These are phyloP conservation scores for Porites rus DNA, from an alignment of 92 coral and sea anemone genomes.

Conservation along the genomic window DNA sequence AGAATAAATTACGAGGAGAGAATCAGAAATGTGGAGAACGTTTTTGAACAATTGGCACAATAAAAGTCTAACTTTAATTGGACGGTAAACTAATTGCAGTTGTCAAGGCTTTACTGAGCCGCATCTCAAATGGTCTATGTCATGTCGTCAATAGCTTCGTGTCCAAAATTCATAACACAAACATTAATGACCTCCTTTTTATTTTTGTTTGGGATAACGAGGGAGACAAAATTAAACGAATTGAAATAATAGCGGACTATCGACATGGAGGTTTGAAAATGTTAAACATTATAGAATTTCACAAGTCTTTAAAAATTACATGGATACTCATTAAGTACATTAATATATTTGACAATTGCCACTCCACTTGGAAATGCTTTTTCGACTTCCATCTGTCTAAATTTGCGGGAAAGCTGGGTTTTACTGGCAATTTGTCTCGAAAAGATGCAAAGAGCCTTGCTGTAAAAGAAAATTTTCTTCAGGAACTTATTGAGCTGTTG, in stretches of 20 bases:
- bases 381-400: neutral
- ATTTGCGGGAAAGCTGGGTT: slow-evolving; percentile 11
- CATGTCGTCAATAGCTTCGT: neutral
- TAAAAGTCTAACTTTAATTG: slow-evolving; percentile 1
- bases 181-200: neutral
- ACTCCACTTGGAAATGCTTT: slow-evolving; percentile 12
- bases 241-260: neutral
- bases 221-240: neutral
- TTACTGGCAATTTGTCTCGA: slow-evolving; percentile 2
- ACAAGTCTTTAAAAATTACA: neutral
- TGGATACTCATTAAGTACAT: neutral
- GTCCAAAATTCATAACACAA: neutral
- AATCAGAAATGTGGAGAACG: neutral
- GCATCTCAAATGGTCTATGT: slow-evolving; percentile 12
- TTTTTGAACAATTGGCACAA: slow-evolving; percentile 15
- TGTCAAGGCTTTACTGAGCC: slow-evolving; percentile 6
- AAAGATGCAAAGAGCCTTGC: slow-evolving; percentile 9
- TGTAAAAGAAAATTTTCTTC: slow-evolving; percentile 3
- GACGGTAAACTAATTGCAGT: slow-evolving; percentile 16
- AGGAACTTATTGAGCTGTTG: slow-evolving; percentile 15
- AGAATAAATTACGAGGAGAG: slow-evolving; percentile 17
- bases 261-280: neutral
- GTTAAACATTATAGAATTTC: too few species aligned
- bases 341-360: slow-evolving; percentile 1
- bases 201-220: neutral